These are phyloP conservation scores for Plagodis dolabraria DNA, from an alignment of 2,888 invertebrate species.

Conservation along the genomic window DNA sequence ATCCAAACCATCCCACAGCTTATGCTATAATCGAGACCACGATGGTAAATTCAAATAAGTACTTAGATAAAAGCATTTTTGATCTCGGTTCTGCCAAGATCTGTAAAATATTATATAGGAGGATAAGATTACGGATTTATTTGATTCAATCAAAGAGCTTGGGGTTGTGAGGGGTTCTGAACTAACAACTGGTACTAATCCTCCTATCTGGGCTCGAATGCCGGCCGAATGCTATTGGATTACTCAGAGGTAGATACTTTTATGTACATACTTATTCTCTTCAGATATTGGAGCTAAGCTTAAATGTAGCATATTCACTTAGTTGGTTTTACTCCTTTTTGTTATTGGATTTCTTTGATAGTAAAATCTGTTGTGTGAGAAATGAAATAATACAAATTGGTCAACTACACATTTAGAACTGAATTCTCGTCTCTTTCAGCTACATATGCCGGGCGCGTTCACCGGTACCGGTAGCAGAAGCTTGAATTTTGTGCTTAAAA, in stretches of 20 bases:
- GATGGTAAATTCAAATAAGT: slow-evolving; percentile 3
- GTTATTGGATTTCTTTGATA: not conserved
- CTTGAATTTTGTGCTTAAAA: too few species aligned
- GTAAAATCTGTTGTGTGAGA: too few species aligned
- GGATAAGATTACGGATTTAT: slow-evolving; percentile 48
- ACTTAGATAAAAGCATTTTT: slow-evolving; percentile 65
- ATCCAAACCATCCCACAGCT: too few species aligned
- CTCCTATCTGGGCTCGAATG: slow-evolving; percentile 45
- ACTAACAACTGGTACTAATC: slow-evolving; percentile 51
- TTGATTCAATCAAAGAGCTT: slow-evolving; percentile 48
- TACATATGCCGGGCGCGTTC: too few species aligned
- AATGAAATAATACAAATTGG: too few species aligned
- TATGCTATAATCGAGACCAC: too few species aligned
- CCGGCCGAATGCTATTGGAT: slow-evolving; percentile 49
- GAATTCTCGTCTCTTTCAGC: too few species aligned
- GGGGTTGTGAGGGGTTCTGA: slow-evolving; percentile 34
- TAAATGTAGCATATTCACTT: slow-evolving; percentile 1
- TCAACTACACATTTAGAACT: too few species aligned
- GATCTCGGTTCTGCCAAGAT: slow-evolving; percentile 62
- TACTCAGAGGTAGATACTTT: slow-evolving; percentile 41
- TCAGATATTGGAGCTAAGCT: slow-evolving; percentile 14
- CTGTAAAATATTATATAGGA: slow-evolving; percentile 62
- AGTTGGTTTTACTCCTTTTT: not conserved
- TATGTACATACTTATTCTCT: slow-evolving; percentile 4
- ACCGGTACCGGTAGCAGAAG: too few species aligned